Evolutionary conservation across 1,140 invertebrate species (phyloP).

Genomic region (Zaprionus ghesquierei): DNA sequence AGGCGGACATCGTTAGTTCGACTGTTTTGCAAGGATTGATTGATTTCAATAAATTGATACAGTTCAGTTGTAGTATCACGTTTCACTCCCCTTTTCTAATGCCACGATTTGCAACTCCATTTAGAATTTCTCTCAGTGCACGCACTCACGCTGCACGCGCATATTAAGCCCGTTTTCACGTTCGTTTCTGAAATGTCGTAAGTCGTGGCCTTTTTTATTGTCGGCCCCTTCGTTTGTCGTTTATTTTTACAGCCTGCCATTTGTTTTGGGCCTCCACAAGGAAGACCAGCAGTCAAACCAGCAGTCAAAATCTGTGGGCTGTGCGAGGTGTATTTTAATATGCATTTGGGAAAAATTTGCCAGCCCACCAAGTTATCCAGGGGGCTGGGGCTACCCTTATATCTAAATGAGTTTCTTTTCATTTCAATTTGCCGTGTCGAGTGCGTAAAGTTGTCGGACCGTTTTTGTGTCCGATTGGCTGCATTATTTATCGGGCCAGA

Average conservation of each 20-base stretch:
- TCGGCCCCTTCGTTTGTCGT: slow-evolving; percentile 72
- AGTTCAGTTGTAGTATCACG: too few relatives aligned
- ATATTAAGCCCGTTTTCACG: slow-evolving; percentile 42
- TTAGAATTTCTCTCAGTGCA: neutral
- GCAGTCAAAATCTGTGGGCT: slow-evolving; percentile 29
- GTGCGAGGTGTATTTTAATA: slow-evolving; percentile 68
- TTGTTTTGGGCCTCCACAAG: slow-evolving; percentile 58
- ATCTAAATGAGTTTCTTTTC: slow-evolving; percentile 66
- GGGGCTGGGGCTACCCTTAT: neutral
- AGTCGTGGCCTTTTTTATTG: slow-evolving; percentile 66
- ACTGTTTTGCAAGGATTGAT: too few relatives aligned
- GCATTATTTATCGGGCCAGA: slow-evolving; percentile 58
- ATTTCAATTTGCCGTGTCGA: slow-evolving; percentile 66
- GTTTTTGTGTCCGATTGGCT: slow-evolving; percentile 51
- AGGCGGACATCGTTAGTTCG: too few relatives aligned
- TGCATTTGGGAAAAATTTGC: slow-evolving; percentile 79
- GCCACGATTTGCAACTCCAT: neutral
- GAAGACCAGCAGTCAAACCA: slow-evolving; percentile 43
- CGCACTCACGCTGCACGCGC: neutral
- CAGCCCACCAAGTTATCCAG: neutral
- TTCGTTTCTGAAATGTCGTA: slow-evolving; percentile 55
- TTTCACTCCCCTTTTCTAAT: neutral
- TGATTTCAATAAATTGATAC: too few relatives aligned
- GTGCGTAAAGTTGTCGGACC: slow-evolving; percentile 49
- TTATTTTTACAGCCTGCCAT: slow-evolving; percentile 76